Percentiles rank a stretch among this genome's conserved stretches.
These are phyloP conservation scores for Goniozus legneri DNA, from an alignment of 1,140 invertebrate genomes.

Conservation along the genomic window DNA sequence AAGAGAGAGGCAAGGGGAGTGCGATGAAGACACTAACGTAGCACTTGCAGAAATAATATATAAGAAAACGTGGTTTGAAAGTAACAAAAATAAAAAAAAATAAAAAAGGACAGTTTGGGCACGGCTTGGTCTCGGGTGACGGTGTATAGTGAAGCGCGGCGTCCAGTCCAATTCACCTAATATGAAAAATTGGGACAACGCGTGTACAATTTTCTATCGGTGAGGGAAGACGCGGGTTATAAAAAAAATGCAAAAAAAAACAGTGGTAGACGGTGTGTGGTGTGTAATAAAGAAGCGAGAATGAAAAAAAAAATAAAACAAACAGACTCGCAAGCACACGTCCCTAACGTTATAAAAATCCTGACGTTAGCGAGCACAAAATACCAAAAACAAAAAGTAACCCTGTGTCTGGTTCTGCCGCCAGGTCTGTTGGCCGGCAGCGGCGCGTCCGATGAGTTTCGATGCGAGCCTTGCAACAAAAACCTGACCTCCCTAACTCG, in stretches of 20 bases:
- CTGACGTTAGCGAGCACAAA: constrained; percentile 24
- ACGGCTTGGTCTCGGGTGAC: constrained; percentile 49
- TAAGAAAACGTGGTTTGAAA: constrained; percentile 22
- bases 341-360: constrained; percentile 9
- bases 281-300: constrained; percentile 1
- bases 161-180: too few species aligned
- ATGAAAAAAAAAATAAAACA: constrained; percentile 10
- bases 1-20: constrained; percentile 6
- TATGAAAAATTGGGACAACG: too few species aligned
- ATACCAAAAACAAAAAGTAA: constrained; percentile 51
- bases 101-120: constrained; percentile 40
- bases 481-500: constrained; percentile 77
- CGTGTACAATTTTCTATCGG: neutral
- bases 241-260: constrained; percentile 10
- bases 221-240: neutral
- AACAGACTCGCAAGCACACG: constrained; percentile 1
- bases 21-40: constrained; percentile 13
- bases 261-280: constrained; percentile 12
- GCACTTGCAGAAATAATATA: constrained; percentile 18
- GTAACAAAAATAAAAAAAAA: constrained; percentile 27
- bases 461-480: constrained; percentile 86
- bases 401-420: constrained; percentile 55
- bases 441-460: constrained; percentile 71
- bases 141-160: constrained; percentile 29
- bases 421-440: constrained; percentile 55